These are phyloP conservation scores for Latrodectus elegans DNA, from an alignment of 2,888 invertebrate genomes.

Conservation along the genomic window DNA sequence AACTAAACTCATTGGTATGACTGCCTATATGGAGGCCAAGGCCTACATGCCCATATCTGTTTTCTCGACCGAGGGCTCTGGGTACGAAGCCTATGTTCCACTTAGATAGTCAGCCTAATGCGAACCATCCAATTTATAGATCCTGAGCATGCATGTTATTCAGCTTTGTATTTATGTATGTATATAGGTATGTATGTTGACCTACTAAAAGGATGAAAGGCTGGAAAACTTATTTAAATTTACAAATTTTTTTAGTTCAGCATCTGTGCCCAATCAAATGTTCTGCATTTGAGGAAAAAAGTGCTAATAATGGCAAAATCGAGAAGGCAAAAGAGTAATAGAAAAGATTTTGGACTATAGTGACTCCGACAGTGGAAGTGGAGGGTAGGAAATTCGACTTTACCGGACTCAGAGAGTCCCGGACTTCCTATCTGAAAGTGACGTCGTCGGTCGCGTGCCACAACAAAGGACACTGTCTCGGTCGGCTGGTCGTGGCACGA, in stretches of 20 bases:
- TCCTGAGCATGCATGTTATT: background rate
- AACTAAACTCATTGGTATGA: too few species aligned
- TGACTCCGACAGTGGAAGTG: background rate
- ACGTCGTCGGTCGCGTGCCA: conserved; percentile 59
- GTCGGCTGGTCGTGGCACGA: conserved; percentile 14
- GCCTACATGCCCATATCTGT: too few species aligned
- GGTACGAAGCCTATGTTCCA: too few species aligned
- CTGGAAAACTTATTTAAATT: background rate
- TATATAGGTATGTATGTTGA: background rate
- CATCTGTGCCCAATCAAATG: background rate
- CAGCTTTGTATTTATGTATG: background rate
- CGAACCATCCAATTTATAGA: too few species aligned
- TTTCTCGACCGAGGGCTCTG: too few species aligned
- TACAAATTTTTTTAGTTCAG: background rate
- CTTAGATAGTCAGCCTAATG: too few species aligned
- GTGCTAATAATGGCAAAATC: background rate
- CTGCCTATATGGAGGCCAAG: too few species aligned
- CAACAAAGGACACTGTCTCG: conserved; percentile 41
- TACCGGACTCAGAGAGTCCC: conserved; percentile 19
- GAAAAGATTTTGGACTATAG: background rate
- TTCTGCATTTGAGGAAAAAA: background rate
- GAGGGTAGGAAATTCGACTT: background rate
- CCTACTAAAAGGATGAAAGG: background rate
- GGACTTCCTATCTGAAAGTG: conserved; percentile 32
- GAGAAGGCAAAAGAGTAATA: background rate